Conservation (phyloP, 35 echinoderm and acorn worm species). For the Amphiura filiformis region DNA sequence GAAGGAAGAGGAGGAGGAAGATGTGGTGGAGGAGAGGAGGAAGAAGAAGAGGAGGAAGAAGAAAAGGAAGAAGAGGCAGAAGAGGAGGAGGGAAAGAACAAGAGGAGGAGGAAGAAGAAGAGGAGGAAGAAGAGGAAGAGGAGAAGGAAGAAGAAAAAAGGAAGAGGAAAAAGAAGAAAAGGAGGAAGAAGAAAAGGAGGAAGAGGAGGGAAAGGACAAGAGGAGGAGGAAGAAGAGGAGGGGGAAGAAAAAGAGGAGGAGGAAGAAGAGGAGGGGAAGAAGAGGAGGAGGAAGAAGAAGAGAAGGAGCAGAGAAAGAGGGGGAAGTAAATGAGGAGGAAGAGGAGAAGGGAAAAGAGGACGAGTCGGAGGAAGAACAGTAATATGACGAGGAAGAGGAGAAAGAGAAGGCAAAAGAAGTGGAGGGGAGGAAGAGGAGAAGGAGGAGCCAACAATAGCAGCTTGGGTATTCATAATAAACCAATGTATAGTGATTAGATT, state of each 20-base stretch:
- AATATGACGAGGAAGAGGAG: too few species aligned
- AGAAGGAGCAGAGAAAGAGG: too few species aligned
- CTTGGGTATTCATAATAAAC: too few species aligned
- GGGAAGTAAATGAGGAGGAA: too few species aligned
- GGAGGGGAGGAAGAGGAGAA: too few species aligned
- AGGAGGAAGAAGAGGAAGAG: not conserved
- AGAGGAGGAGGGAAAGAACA: too few species aligned
- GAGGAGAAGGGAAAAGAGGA: not conserved
- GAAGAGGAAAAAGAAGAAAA: not conserved
- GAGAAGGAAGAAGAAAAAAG: not conserved
- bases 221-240: slow-evolving; percentile 5
- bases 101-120: too few species aligned
- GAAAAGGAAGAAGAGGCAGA: too few species aligned
- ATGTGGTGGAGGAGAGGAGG: not conserved
- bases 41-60: not conserved
- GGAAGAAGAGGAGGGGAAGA: not conserved
- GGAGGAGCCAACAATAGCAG: too few species aligned
- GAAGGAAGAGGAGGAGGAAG: not conserved
- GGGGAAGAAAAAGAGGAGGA: not conserved
- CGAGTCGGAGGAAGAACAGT: not conserved
- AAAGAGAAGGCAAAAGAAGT: too few species aligned
- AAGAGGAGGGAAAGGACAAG: not conserved
- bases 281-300: not conserved
- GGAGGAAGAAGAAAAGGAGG: not conserved
- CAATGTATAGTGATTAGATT: too few species aligned